phyloP scores from a whole-genome alignment of 2,113 vertebrate species.

The Thamnophis sirtalis region DNA sequence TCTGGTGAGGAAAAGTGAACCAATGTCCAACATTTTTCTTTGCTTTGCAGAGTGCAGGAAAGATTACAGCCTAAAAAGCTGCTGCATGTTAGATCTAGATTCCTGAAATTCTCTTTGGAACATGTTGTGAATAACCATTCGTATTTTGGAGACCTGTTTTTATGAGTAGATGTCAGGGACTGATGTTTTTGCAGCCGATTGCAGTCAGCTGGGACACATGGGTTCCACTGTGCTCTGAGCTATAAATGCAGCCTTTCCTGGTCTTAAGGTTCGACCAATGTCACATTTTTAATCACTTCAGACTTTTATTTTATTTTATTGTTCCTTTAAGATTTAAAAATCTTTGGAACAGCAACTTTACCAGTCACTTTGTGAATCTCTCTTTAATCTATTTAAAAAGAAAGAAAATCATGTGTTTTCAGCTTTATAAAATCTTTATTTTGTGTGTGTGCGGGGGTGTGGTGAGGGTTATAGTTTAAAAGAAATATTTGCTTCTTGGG shows the following conservation, averaged over 20 bases:
- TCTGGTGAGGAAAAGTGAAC: not conserved
- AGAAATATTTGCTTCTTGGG: no score
- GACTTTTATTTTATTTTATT: not conserved
- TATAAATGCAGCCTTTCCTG: not conserved
- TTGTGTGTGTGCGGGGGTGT: no score
- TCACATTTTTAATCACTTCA: not conserved
- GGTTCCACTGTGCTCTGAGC: not conserved
- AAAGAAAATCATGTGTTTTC: not conserved
- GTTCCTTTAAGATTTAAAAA: not conserved
- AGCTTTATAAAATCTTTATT: no score
- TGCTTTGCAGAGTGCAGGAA: not conserved
- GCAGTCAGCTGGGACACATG: not conserved
- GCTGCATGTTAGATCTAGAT: not conserved
- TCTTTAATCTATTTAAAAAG: not conserved
- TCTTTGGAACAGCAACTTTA: not conserved
- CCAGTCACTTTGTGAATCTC: not conserved
- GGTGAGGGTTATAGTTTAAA: no score
- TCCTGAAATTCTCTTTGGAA: not conserved
- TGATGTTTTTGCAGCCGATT: not conserved
- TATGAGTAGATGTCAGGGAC: not conserved
- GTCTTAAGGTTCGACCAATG: not conserved
- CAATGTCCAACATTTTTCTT: not conserved
- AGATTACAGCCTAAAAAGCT: not conserved
- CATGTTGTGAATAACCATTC: not conserved
- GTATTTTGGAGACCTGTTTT: not conserved